Evolutionary conservation across 1,140 invertebrate species (phyloP).

Genomic region (Ceratina calcarata): DNA sequence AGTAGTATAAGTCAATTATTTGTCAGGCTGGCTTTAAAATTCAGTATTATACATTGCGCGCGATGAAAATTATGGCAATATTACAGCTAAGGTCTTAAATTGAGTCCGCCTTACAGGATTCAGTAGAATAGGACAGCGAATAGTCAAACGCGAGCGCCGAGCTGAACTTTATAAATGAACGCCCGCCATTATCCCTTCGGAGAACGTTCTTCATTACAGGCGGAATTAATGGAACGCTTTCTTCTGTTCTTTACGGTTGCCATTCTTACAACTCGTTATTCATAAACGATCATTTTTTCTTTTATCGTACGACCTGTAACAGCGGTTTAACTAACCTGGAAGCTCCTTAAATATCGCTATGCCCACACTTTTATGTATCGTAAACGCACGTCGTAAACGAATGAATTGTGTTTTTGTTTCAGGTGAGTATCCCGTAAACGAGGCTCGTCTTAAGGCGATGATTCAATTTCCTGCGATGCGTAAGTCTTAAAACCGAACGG

Average conservation of each 20-base stretch:
- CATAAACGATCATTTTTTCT: slow-evolving; percentile 18
- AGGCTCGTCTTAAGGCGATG: slow-evolving; percentile 28
- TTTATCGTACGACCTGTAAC: background rate
- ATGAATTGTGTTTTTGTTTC: slow-evolving; percentile 40
- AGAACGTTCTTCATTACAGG: background rate
- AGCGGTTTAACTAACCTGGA: slow-evolving; percentile 22
- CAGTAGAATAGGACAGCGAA: background rate
- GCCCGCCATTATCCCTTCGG: background rate
- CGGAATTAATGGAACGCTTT: background rate
- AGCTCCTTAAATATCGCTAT: slow-evolving; percentile 47
- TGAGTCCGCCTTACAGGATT: background rate
- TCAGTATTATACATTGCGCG: too few species aligned
- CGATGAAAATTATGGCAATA: too few species aligned
- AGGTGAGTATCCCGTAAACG: slow-evolving; percentile 53
- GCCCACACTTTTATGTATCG: slow-evolving; percentile 52
- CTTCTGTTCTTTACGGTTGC: background rate
- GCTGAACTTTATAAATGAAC: background rate
- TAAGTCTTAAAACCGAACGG: slow-evolving; percentile 34
- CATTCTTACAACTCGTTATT: background rate
- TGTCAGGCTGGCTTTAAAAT: too few species aligned
- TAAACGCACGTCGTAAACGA: slow-evolving; percentile 49
- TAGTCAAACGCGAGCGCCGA: background rate
- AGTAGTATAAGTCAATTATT: too few species aligned
- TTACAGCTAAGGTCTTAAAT: too few species aligned
- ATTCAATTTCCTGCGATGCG: slow-evolving; percentile 51